Evolutionary conservation across 2,113 vertebrate genomes (phyloP).

Genomic region (Eublepharis macularius): DNA sequence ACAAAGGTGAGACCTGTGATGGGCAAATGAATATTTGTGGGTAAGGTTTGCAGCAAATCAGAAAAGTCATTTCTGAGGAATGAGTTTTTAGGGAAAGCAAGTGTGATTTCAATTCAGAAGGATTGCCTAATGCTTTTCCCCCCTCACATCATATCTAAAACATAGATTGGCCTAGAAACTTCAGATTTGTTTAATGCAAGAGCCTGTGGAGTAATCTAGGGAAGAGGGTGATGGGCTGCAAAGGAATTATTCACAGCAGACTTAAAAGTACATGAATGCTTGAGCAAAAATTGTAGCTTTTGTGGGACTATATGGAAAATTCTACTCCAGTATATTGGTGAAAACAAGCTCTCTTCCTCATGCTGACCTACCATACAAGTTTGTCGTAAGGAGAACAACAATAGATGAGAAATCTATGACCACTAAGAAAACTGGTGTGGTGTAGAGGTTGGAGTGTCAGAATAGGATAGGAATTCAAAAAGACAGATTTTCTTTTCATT

Average conservation of each 20-base stretch:
- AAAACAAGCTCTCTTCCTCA: background rate
- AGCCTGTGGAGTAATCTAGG: slow-evolving; percentile 69
- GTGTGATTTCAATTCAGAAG: slow-evolving; percentile 61
- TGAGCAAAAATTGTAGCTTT: slow-evolving; percentile 49
- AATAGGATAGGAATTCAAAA: no score
- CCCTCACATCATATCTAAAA: slow-evolving; percentile 60
- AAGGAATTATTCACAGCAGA: slow-evolving; percentile 62
- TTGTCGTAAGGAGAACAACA: no score
- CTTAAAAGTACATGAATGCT: slow-evolving; percentile 63
- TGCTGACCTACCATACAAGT: no score
- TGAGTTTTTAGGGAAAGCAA: slow-evolving; percentile 60
- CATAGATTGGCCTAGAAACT: slow-evolving; percentile 75
- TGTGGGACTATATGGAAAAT: slow-evolving; percentile 35
- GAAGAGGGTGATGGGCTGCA: slow-evolving; percentile 60
- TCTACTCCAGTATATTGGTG: background rate
- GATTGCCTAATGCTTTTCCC: slow-evolving; percentile 67
- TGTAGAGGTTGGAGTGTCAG: no score
- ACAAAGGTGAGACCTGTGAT: background rate
- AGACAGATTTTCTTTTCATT: no score
- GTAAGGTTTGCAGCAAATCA: slow-evolving; percentile 23
- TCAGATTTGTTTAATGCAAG: slow-evolving; percentile 75
- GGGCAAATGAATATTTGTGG: slow-evolving; percentile 38
- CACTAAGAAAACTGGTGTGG: no score
- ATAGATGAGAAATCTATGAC: no score
- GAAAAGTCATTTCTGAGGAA: slow-evolving; percentile 55